Evolutionary conservation across 1,140 invertebrate species (phyloP), one percentile per base, ranked within the genome.

Genomic region (Heliconius hermathena): DNA sequence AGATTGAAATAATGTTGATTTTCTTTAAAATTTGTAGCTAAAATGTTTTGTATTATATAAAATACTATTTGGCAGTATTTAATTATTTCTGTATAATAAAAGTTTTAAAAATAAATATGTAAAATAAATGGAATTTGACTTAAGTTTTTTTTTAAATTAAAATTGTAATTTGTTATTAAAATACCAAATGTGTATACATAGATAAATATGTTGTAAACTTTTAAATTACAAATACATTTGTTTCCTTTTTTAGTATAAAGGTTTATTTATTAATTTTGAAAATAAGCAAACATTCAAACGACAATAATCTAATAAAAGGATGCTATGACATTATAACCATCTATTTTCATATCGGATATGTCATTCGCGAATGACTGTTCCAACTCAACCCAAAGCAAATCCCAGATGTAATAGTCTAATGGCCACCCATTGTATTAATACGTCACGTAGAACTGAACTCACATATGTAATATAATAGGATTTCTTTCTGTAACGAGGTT

Each of bases 401-500:
- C 77, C 70, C 81, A 33, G 74, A 70, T 76, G 79, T 80, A 80
- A 80, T 80, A 49, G 66, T 60, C 79, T 80, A 80, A 80, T 80
- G 74, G 78, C 29, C 38, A 66, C 33, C 78, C 66, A 79, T 79
- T 79, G 78, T 79, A 66, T 71, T 79, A 74, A 46, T 74, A 74
- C 29, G 73, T 79, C 77, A 79, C 71, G 54, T 66, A 57, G 20
- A 22, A 57, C 54, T 29, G 11, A n/a, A 66, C n/a, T n/a, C 26
- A 66, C 3, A 66, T 3, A 66, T 66, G 11, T 57, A n/a, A 57
- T 57, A 60, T 22, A 20, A 1, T 0, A 9, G 41, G 41, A 26
- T 60, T 13, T 4, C 26, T n/a, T 60, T 60, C 57, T 60, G 2
- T 26, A 26, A 1, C 57, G 26, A 22, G 3, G 9, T 9, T 60